Conservation (phyloP, 2,888 invertebrate genomes). For the Xestia ashworthii region DNA sequence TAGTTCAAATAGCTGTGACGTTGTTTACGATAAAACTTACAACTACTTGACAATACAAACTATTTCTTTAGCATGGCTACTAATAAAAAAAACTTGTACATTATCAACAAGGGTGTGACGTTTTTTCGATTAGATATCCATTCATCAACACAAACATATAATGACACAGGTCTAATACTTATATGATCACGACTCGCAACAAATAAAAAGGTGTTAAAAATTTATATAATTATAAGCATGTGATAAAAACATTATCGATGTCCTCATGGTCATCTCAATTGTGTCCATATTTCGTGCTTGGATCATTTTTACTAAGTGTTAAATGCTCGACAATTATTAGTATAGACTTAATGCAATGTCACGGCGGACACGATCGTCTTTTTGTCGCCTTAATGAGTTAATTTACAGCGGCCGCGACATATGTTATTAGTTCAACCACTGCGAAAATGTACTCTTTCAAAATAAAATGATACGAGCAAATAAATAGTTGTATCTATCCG, state of each 20-base stretch:
- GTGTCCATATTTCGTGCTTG: constrained; percentile 69
- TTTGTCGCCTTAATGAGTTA: constrained; percentile 78
- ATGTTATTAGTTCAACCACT: constrained; percentile 60
- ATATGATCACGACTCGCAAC: constrained; percentile 15
- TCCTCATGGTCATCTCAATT: constrained; percentile 68
- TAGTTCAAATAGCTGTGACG: constrained; percentile 32
- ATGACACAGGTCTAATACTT: constrained; percentile 2
- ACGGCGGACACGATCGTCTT: constrained; percentile 77
- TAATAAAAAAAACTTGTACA: neutral
- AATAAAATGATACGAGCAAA: constrained; percentile 35
- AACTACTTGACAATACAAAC: neutral
- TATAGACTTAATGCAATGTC: constrained; percentile 74
- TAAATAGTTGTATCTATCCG: constrained; percentile 21
- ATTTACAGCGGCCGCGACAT: constrained; percentile 70
- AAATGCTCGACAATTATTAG: constrained; percentile 67
- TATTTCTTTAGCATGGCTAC: neutral
- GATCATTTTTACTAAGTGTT: constrained; percentile 67
- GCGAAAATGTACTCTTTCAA: constrained; percentile 48
- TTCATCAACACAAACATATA: constrained; percentile 32
- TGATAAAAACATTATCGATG: constrained; percentile 68
- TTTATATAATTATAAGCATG: constrained; percentile 35
- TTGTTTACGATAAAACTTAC: constrained; percentile 8
- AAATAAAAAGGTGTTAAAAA: constrained; percentile 26
- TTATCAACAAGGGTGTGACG: constrained; percentile 24
- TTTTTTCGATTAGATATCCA: constrained; percentile 31